Conservation (phyloP, 2,113 vertebrate species). For the Stomatorhinus ivindoensis region DNA sequence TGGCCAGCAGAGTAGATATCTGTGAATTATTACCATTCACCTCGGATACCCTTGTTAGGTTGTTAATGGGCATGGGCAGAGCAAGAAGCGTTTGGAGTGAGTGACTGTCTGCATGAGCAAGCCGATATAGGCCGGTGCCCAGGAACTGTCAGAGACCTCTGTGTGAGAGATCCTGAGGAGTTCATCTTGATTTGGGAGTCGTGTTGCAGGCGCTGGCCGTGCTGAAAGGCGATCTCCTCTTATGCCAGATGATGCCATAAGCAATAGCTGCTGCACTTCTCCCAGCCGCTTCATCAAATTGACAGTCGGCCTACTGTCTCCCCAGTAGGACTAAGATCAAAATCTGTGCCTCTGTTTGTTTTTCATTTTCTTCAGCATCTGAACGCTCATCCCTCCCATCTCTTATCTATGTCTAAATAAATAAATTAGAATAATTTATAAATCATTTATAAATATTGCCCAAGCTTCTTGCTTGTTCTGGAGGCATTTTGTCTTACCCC, state of each 20-base stretch:
- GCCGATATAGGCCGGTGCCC: slow-evolving; percentile 31
- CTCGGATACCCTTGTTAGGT: slow-evolving; percentile 49
- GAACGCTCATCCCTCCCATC: neutral
- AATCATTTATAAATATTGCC: neutral
- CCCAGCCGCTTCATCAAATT: slow-evolving; percentile 3
- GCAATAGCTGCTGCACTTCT: slow-evolving; percentile 28
- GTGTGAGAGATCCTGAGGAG: slow-evolving; percentile 14
- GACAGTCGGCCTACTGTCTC: neutral
- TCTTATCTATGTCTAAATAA: neutral
- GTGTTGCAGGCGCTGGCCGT: slow-evolving; percentile 33
- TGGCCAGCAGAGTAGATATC: slow-evolving; percentile 9
- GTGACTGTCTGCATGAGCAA: slow-evolving; percentile 53
- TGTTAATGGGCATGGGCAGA: slow-evolving; percentile 49
- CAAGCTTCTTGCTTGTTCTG: neutral
- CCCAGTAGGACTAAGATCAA: neutral
- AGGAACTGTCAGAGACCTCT: slow-evolving; percentile 21
- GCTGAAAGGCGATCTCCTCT: slow-evolving; percentile 35
- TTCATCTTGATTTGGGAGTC: slow-evolving; percentile 22
- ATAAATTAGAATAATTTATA: neutral
- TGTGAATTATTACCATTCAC: slow-evolving; percentile 34
- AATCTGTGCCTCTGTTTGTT: neutral
- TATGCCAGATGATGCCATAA: slow-evolving; percentile 32
- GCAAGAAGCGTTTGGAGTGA: slow-evolving; percentile 54
- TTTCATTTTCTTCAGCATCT: neutral
- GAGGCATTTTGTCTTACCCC: neutral